A percentile compares a stretch with the other conserved stretches of the same genome.
Evolutionary conservation across 2,888 invertebrate species (phyloP).

Genomic region (Palloptera scutellata): DNA sequence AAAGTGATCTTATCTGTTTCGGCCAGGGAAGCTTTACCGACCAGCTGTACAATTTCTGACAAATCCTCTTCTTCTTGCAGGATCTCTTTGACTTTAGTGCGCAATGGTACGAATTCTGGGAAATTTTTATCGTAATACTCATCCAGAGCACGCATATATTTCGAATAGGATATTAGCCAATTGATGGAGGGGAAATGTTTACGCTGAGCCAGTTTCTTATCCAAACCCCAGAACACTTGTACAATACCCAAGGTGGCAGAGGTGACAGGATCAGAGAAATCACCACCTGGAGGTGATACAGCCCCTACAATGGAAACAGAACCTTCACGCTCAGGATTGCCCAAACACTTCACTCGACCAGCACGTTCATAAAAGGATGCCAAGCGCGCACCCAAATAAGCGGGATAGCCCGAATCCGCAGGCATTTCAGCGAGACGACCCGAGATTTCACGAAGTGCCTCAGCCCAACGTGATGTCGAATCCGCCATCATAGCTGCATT

Average conservation of each 20-base stretch:
- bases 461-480: constrained; percentile 99
- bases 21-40: constrained; percentile 96
- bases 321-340: constrained; percentile 96
- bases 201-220: constrained; percentile 96
- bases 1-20: constrained; percentile 98
- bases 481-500: constrained; percentile 99
- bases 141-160: constrained; percentile 96
- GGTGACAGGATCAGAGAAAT: constrained; percentile 99
- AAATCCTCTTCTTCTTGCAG: constrained; percentile 97
- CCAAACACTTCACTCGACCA: constrained; percentile 93
- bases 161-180: constrained; percentile 98
- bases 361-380: constrained; percentile 99
- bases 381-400: constrained; percentile 94
- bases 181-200: constrained; percentile 99
- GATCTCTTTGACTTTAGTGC: constrained; percentile 92
- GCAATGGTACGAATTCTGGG: constrained; percentile 91
- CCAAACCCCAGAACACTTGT: constrained; percentile 98
- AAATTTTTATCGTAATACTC: constrained; percentile 98
- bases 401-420: constrained; percentile 96
- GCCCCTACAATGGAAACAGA: constrained; percentile 99
- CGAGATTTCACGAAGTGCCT: constrained; percentile 98
- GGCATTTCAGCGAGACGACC: constrained; percentile 97
- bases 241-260: constrained; percentile 97
- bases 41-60: constrained; percentile 98
- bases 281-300: constrained; percentile 98